phyloP scores from a whole-genome alignment of 1,140 invertebrate species.

The Drosophila takahashii region DNA sequence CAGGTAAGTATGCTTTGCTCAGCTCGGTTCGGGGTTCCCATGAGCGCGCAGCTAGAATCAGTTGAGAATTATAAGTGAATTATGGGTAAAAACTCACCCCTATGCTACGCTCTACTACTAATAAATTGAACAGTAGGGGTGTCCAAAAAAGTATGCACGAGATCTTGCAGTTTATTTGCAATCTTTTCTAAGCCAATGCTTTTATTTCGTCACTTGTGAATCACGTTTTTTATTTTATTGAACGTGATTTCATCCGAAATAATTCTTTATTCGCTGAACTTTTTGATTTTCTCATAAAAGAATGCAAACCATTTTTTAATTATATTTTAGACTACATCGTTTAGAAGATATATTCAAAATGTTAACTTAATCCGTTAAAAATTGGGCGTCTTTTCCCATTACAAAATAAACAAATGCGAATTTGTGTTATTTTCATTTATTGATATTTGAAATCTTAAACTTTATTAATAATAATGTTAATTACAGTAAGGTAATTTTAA shows the following conservation, averaged over 20 bases:
- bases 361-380: no score
- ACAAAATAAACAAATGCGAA: not conserved
- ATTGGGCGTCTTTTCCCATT: no score
- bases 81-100: not conserved
- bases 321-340: no score
- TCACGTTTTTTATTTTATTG: no score
- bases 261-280: no score
- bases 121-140: not conserved
- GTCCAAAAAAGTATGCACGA: not conserved
- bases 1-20: conserved; percentile 86
- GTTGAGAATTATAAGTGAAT: not conserved
- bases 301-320: no score
- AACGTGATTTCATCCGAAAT: no score
- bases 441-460: conserved; percentile 77
- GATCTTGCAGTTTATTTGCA: no score
- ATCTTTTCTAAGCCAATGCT: no score
- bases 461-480: conserved; percentile 69
- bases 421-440: conserved; percentile 66
- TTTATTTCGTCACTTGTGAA: no score
- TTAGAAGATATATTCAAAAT: no score
- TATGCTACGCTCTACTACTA: not conserved
- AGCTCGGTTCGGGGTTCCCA: conserved; percentile 1
- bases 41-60: not conserved
- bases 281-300: no score
- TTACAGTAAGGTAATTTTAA: conserved; percentile 75